Base-by-base conservation (phyloP, 53 echinoderm and acorn worm species). In the Holothuria leucospilota region DNA sequence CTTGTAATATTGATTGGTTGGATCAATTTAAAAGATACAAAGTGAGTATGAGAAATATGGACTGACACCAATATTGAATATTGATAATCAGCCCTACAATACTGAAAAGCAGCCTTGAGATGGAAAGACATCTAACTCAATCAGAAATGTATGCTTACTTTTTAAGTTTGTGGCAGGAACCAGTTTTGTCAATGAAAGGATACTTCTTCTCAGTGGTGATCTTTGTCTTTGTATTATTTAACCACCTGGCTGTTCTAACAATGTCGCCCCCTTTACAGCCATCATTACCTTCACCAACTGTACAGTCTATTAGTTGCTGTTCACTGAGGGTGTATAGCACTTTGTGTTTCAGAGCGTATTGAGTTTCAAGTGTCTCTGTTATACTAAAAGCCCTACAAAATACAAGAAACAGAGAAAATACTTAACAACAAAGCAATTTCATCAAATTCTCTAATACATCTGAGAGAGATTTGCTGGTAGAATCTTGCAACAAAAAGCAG, bases 241-340 rank as follows among this genome's bases (percentile, higher is more conserved):
- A 86, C 97, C 94, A 97, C 16, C 61, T 29, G 24, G 94, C 72
- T 18, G 97, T 93, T 34, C 21, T 78, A 61, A 86, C 91, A 14
- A 91, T 87, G 63, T 85, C 71, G 41, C 97, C 97, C 11, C 97
- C 94, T 15, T 24, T 85, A 59, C 97, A 97, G 23, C 97, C 94
- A 63, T 77, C 62, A 42, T 92, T 92, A 6, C 86, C 85, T 15
- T 73, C 70, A 10, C 85, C 89, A 8, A 75, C 66, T 25, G 79
- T 86, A 42, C 98, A 97, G 77, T 97, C 98, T 34, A 97, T 91
- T 56, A 97, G 60, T 60, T 95, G 88, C 70, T 97, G 98, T 21
- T 85, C 51, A 84, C 98, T 97, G 18, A 97, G 88, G 16, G 71
- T 53, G 20, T 87, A 86, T 46, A 97, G 71, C 24, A 79, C 91